Percentiles rank a stretch among this genome's conserved stretches.
phyloP scores from a whole-genome alignment of 1,140 invertebrate species.

The Psilanteris sp. region DNA sequence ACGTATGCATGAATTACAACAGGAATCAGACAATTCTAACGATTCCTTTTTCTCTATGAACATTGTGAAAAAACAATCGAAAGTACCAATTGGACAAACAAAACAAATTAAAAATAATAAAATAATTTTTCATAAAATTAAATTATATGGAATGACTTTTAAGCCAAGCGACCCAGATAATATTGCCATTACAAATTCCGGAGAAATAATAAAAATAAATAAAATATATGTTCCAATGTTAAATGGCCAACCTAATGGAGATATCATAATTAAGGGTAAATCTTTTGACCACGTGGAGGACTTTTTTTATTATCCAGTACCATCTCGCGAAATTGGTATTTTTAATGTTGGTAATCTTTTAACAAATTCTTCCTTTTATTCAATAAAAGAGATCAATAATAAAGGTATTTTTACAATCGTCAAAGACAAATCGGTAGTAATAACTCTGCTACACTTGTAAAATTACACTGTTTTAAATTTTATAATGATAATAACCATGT shows the following conservation, averaged over 20 bases:
- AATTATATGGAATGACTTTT: conserved; percentile 10
- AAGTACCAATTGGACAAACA: background rate
- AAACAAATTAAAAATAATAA: background rate
- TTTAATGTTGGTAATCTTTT: conserved; percentile 9
- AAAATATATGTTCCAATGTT: conserved; percentile 6
- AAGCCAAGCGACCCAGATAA: conserved; percentile 1
- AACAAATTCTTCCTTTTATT: background rate
- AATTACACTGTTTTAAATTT: too few species aligned
- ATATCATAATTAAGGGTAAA: conserved; percentile 10
- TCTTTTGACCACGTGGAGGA: background rate
- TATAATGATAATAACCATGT: too few species aligned
- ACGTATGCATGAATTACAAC: conserved; percentile 2
- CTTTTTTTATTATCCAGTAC: conserved; percentile 10
- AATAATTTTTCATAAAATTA: conserved; percentile 8
- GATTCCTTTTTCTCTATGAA: conserved; percentile 1
- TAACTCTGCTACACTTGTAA: conserved; percentile 9
- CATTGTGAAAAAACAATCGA: background rate
- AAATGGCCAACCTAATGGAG: background rate
- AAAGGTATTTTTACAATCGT: conserved; percentile 6
- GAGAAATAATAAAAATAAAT: conserved; percentile 13
- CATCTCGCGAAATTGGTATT: conserved; percentile 9
- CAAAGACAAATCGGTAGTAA: background rate
- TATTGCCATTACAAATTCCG: background rate
- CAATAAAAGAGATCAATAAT: conserved; percentile 5
- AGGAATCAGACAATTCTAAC: background rate